Evolutionary conservation across 2,113 vertebrate species (phyloP), one percentile per base, ranked within the genome.

Genomic region (Erpornis zantholeuca): DNA sequence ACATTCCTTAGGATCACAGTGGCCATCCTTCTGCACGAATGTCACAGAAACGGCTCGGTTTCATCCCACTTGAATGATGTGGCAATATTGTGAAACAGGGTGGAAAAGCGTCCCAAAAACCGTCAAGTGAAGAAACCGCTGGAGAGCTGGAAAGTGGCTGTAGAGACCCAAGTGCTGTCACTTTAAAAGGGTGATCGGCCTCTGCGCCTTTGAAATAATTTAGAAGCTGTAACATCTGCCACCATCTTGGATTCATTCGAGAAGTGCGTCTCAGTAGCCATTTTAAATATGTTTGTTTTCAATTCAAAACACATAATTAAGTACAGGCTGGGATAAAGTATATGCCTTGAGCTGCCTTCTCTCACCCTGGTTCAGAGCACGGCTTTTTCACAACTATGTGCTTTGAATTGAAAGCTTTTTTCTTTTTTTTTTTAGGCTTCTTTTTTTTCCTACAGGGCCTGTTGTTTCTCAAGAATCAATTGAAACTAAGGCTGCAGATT

Each of bases 251-350:
- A 94, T 70, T 94, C 83, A 87, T 87, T 95, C 56, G 23, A 80
- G 92, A 95, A 86, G 59, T 76, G 94, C 96, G 52, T 82, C 94
- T 94, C 93, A 96, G 97, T 92, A 94, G 93, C 93, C 64, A 85
- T 95, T 93, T 96, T 93, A 82, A 96, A 88, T 94, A 79, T 18
- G 71, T 95, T 97, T 98, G 96, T 94, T 97, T 97, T 95, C 86
- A 76, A 97, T 95, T 96, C 96, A 83, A 79, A 97, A 94, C 92
- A 96, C 80, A 88, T 97, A 97, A 96, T 97, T 97, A 95, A 97
- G 85, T 92, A 88, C 92, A 97, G 82, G 57, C 92, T 29, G 7
- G 87, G 38, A 72, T 82, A 92, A 91, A 95, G 88, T 94, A 91
- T 77, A 82, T 97, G 96, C 92, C 90, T 92, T 93, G 78, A 94